These are phyloP conservation scores for Takifugu rubripes DNA, from an alignment of 2,797 vertebrate genomes.

Conservation along the genomic window DNA sequence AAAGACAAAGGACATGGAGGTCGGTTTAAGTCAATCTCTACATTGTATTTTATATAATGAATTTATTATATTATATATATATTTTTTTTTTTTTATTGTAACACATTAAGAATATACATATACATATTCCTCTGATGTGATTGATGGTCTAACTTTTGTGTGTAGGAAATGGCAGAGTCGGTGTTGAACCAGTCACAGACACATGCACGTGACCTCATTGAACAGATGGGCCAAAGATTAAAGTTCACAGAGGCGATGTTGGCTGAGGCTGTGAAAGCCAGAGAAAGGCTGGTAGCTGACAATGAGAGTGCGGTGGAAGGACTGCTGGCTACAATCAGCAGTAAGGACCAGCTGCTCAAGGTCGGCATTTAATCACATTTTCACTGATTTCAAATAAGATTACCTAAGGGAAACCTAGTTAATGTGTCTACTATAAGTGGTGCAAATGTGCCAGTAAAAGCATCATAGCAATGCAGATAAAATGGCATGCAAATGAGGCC, in stretches of 20 bases:
- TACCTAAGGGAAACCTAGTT: background rate
- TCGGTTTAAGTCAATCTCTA: constrained; percentile 40
- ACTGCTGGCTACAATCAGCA: constrained; percentile 74
- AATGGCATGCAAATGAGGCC: background rate
- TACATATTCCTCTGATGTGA: background rate
- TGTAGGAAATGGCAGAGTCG: constrained; percentile 70
- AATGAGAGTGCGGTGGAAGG: constrained; percentile 77
- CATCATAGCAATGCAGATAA: background rate
- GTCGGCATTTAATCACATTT: constrained; percentile 43
- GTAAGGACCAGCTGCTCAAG: constrained; percentile 81
- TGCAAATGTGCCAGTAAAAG: background rate
- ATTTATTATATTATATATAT: no score
- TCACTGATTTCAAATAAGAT: background rate
- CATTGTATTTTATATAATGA: background rate
- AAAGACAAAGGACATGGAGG: constrained; percentile 83
- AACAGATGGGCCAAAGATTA: constrained; percentile 79
- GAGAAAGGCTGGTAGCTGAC: constrained; percentile 74
- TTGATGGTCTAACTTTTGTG: background rate
- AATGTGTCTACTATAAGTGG: background rate
- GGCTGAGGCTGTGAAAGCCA: constrained; percentile 75
- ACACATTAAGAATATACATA: no score
- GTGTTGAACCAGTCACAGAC: constrained; percentile 73
- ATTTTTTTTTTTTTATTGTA: background rate
- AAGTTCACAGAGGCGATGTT: constrained; percentile 78
- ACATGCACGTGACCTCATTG: constrained; percentile 65